phyloP scores from a whole-genome alignment of 1,140 invertebrate species.

The Proales similis region DNA sequence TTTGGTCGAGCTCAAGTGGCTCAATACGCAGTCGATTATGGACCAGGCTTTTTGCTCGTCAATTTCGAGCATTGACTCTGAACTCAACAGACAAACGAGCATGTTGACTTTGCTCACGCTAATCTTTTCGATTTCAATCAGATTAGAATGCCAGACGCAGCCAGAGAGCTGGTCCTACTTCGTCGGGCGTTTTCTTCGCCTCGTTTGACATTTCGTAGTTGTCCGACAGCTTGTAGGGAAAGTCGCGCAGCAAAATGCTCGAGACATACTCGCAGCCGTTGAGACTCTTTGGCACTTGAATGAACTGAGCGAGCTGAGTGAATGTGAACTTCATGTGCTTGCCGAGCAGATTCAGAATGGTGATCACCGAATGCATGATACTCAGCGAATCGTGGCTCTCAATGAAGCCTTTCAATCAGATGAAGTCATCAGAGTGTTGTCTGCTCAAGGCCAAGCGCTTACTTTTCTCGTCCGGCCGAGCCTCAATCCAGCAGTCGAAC shows the following conservation, averaged over 20 bases:
- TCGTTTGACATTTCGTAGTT: conserved; percentile 22
- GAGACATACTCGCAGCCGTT: background rate
- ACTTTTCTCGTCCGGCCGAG: conserved; percentile 38
- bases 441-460: background rate
- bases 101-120: conserved; percentile 2
- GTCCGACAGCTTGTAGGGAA: background rate
- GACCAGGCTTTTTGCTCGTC: conserved; percentile 15
- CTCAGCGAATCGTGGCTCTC: conserved; percentile 9
- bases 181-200: conserved; percentile 11
- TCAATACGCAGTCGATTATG: too few species aligned
- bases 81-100: conserved; percentile 19
- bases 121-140: background rate
- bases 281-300: conserved; percentile 1
- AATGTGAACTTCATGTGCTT: conserved; percentile 16
- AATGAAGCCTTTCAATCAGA: conserved; percentile 4
- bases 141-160: background rate
- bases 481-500: conserved; percentile 47
- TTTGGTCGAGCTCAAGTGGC: too few species aligned
- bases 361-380: conserved; percentile 23
- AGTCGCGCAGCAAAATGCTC: conserved; percentile 10
- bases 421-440: background rate
- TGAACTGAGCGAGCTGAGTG: conserved; percentile 12
- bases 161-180: background rate
- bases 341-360: conserved; percentile 4
- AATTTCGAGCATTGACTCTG: background rate